A percentile compares a stretch with the other conserved stretches of the same genome.
Evolutionary conservation across 2,797 vertebrate species (phyloP).

Genomic region (Staurois parvus): DNA sequence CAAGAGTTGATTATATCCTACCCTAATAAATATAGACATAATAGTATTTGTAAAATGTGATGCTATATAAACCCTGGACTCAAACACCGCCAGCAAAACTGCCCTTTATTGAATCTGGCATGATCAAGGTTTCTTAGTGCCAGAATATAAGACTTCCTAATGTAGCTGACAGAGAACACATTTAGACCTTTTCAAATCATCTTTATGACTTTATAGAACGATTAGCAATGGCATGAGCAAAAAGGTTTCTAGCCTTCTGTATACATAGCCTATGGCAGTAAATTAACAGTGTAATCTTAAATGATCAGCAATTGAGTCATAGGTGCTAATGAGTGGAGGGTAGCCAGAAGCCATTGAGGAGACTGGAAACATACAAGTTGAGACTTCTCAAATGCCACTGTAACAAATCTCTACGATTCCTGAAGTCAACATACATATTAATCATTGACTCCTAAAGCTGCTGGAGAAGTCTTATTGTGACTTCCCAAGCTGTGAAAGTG

Average conservation of each 20-base stretch:
- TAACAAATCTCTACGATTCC: constrained; percentile 69
- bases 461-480: constrained; percentile 73
- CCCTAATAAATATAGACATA: constrained; percentile 61
- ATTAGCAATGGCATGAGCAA: constrained; percentile 75
- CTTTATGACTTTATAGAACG: constrained; percentile 75
- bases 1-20: constrained; percentile 54
- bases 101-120: constrained; percentile 76
- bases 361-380: constrained; percentile 61
- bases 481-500: constrained; percentile 78
- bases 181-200: constrained; percentile 79
- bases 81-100: constrained; percentile 63
- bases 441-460: constrained; percentile 74
- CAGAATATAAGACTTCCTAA: constrained; percentile 73
- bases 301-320: constrained; percentile 74
- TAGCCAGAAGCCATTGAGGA: constrained; percentile 72
- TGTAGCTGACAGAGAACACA: constrained; percentile 72
- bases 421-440: constrained; percentile 76
- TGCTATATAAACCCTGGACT: constrained; percentile 66
- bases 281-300: constrained; percentile 77
- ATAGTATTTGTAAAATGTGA: constrained; percentile 57
- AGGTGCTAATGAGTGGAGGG: constrained; percentile 76
- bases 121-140: constrained; percentile 75
- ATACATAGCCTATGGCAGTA: constrained; percentile 73
- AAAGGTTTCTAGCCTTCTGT: constrained; percentile 75
- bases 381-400: constrained; percentile 56